Conservation (phyloP, 2,888 invertebrate genomes). For the Podotricha telesiphe region DNA sequence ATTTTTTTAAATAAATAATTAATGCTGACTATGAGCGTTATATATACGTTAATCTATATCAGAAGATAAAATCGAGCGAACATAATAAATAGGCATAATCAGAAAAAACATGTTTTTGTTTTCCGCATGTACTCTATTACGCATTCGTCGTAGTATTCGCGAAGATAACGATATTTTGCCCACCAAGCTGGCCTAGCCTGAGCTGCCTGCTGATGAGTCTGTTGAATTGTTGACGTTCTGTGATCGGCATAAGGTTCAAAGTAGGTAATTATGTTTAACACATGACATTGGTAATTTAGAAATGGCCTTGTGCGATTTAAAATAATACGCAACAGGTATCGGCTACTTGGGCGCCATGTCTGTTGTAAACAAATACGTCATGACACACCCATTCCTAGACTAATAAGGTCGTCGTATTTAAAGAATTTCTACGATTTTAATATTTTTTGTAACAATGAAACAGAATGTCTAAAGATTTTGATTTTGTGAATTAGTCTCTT, state of each 20-base stretch:
- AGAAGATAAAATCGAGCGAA: not conserved
- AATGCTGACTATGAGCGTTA: not conserved
- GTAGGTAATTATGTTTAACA: conserved; percentile 49
- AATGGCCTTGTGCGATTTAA: conserved; percentile 67
- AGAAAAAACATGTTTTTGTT: conserved; percentile 41
- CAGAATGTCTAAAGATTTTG: no score
- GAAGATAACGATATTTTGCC: conserved; percentile 33
- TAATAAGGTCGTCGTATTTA: conserved; percentile 60
- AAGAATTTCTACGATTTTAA: conserved; percentile 6
- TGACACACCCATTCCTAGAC: conserved; percentile 79
- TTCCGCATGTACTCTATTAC: conserved; percentile 34
- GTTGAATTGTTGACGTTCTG: conserved; percentile 30
- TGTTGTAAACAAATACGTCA: conserved; percentile 70
- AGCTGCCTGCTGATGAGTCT: not conserved
- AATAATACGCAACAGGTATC: conserved; percentile 75
- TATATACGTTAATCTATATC: not conserved
- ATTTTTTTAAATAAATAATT: not conserved
- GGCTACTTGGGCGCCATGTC: conserved; percentile 53
- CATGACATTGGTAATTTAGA: conserved; percentile 57
- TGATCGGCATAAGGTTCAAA: conserved; percentile 59
- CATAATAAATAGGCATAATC: conserved; percentile 17
- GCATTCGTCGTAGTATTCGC: conserved; percentile 28
- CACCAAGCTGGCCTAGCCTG: not conserved
- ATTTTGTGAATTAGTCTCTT: not conserved
- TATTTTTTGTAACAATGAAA: not conserved